Percentiles rank a stretch among this genome's conserved stretches.
These are phyloP conservation scores for Colletes gigas DNA, from an alignment of 1,140 invertebrate genomes.

Conservation along the genomic window DNA sequence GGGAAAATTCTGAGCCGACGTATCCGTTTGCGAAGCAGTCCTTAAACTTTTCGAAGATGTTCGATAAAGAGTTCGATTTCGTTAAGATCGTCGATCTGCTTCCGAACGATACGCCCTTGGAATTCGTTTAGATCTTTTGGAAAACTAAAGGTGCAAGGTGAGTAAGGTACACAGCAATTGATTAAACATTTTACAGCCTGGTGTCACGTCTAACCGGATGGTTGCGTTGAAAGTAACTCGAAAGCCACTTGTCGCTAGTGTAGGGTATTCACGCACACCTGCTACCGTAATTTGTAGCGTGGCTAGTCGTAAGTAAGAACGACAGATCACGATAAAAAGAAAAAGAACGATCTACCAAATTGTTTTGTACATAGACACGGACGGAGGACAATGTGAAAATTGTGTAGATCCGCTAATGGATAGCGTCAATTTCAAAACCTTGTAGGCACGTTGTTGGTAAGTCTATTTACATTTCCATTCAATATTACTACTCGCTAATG, in stretches of 20 bases:
- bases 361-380: slow-evolving; percentile 60
- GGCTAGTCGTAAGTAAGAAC: slow-evolving; percentile 25
- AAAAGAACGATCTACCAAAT: slow-evolving; percentile 35
- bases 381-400: slow-evolving; percentile 63
- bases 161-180: slow-evolving; percentile 38
- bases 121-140: slow-evolving; percentile 35
- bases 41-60: background rate
- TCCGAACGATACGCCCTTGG: slow-evolving; percentile 13
- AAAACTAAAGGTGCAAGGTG: slow-evolving; percentile 37
- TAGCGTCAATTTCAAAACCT: slow-evolving; percentile 73
- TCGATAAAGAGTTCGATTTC: background rate
- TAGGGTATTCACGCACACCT: slow-evolving; percentile 34
- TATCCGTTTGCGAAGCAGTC: slow-evolving; percentile 43
- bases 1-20: slow-evolving; percentile 11
- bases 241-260: slow-evolving; percentile 13
- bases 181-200: slow-evolving; percentile 44
- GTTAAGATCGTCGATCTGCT: background rate
- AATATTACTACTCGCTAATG: slow-evolving; percentile 21
- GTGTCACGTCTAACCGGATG: slow-evolving; percentile 21
- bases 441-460: slow-evolving; percentile 72
- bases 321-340: background rate
- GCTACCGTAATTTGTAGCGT: slow-evolving; percentile 8
- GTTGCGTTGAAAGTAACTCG: slow-evolving; percentile 14
- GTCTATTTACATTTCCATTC: slow-evolving; percentile 46
- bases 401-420: slow-evolving; percentile 67